phyloP scores from a whole-genome alignment of 2,113 vertebrate genomes.

The human (Homo sapiens) region GRCh38 chr3:120690001-120690500 shows the following conservation, averaged over 20 bases:
- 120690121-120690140: constrained; percentile 9
- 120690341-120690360: not conserved
- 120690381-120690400: constrained; percentile 41
- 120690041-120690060: constrained; percentile 42
- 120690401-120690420: constrained; percentile 31
- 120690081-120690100: not conserved
- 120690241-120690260: not conserved
- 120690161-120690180: not conserved
- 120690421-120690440: constrained; percentile 50
- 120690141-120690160: not conserved
- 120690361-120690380: not conserved
- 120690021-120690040: not conserved
- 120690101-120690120: not conserved
- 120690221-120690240: not conserved
- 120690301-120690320: constrained; percentile 14
- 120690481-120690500: constrained; percentile 91
- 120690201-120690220: not conserved
- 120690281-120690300: not conserved
- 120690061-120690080: constrained; percentile 39
- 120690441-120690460: constrained; percentile 92
- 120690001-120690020: constrained; percentile 41
- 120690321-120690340: constrained; percentile 27
- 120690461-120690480: constrained; percentile 96
- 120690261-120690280: constrained; percentile 5
- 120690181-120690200: not conserved